Percentiles rank a stretch among this genome's conserved stretches.
phyloP scores from a whole-genome alignment of 2,888 invertebrate species.

The Drepana falcataria region DNA sequence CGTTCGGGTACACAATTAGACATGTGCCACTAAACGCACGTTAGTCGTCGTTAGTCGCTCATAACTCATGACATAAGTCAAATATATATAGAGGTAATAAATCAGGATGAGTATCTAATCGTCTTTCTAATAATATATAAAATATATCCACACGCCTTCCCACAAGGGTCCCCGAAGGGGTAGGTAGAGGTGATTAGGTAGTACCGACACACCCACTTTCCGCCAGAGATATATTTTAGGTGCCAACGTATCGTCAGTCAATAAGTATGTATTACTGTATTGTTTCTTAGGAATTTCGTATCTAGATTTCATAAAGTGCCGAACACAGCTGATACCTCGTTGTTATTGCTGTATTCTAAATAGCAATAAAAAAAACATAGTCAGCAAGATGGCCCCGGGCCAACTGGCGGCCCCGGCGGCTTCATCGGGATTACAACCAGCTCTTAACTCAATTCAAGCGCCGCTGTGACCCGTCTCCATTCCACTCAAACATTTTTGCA shows the following conservation, averaged over 20 bases:
- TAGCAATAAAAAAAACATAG: constrained; percentile 26
- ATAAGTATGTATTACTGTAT: too few species aligned
- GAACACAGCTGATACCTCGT: constrained; percentile 18
- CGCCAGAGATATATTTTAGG: too few species aligned
- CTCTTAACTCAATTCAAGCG: constrained; percentile 28
- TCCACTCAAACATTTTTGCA: constrained; percentile 19
- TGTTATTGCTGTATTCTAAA: constrained; percentile 26
- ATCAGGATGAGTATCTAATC: too few species aligned
- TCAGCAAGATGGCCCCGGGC: constrained; percentile 39
- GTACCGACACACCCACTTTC: too few species aligned
- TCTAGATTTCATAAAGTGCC: constrained; percentile 15
- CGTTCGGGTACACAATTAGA: background rate
- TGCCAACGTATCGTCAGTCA: too few species aligned
- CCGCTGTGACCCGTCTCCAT: constrained; percentile 27
- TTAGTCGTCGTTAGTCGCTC: background rate
- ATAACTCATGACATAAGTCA: too few species aligned
- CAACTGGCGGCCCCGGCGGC: constrained; percentile 32
- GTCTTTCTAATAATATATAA: too few species aligned
- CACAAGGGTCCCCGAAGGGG: too few species aligned
- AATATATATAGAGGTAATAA: too few species aligned
- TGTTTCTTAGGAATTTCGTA: background rate
- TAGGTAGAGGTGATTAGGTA: too few species aligned
- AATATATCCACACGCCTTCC: too few species aligned
- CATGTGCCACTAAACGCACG: background rate
- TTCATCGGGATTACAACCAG: constrained; percentile 33